These are phyloP conservation scores for Smutsia temminckii DNA, from an alignment of 2,797 vertebrate genomes.

Conservation along the genomic window DNA sequence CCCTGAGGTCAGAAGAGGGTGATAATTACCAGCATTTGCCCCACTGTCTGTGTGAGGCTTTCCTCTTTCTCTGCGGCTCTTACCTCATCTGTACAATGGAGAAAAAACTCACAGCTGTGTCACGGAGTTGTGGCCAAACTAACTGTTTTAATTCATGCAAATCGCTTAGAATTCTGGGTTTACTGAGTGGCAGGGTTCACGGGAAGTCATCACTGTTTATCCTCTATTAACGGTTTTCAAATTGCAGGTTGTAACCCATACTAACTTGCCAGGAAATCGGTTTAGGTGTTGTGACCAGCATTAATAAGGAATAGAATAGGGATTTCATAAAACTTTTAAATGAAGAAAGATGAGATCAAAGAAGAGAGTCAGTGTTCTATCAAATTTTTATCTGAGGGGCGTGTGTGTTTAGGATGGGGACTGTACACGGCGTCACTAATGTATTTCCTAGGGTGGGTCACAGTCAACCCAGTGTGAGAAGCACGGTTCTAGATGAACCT, in stretches of 20 bases:
- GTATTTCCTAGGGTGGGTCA: neutral
- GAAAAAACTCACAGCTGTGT: too few relatives aligned
- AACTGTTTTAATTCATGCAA: neutral
- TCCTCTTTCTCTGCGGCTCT: neutral
- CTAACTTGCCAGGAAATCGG: neutral
- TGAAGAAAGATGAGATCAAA: neutral
- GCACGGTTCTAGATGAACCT: rapidly evolving
- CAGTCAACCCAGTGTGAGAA: neutral
- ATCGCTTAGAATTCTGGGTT: neutral
- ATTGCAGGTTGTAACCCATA: too few relatives aligned
- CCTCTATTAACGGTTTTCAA: neutral
- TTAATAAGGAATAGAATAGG: neutral
- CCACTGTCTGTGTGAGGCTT: neutral
- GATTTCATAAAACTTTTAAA: neutral
- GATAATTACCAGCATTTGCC: too few relatives aligned
- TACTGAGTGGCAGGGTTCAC: rapidly evolving
- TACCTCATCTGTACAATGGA: neutral
- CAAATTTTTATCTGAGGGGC: too few relatives aligned
- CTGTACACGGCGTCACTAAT: too few relatives aligned
- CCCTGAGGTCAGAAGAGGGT: too few relatives aligned
- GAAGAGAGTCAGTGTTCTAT: neutral
- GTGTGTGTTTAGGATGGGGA: too few relatives aligned
- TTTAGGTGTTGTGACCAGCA: too few relatives aligned
- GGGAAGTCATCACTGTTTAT: neutral
- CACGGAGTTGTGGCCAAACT: too few relatives aligned